phyloP scores from a whole-genome alignment of 2,888 invertebrate species.

The Gastrophysa polygoni region DNA sequence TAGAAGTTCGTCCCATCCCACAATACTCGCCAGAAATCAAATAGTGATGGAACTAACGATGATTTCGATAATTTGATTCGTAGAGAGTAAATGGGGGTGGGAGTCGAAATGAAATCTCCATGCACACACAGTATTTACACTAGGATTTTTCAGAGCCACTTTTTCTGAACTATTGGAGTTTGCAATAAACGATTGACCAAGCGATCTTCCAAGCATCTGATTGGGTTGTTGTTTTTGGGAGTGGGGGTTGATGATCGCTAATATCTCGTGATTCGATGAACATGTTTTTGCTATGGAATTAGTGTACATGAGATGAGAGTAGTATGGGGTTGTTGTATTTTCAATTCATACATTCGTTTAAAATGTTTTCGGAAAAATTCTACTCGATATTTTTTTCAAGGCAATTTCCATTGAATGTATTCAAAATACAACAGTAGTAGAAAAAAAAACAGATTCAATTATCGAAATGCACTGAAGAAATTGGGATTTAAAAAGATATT shows the following conservation, averaged over 20 bases:
- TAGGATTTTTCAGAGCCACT: slow-evolving; percentile 19
- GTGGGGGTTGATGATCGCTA: slow-evolving; percentile 11
- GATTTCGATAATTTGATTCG: neutral
- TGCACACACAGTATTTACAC: slow-evolving; percentile 48
- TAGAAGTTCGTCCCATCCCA: slow-evolving; percentile 39
- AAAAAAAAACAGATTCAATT: slow-evolving; percentile 23
- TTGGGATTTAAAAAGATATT: too few species aligned
- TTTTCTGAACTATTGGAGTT: slow-evolving; percentile 35
- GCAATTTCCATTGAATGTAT: neutral
- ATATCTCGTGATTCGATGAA: slow-evolving; percentile 1
- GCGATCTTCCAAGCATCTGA: slow-evolving; percentile 29
- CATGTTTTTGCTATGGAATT: slow-evolving; percentile 2
- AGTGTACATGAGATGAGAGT: neutral
- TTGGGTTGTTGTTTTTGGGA: slow-evolving; percentile 10
- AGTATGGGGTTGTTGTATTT: neutral
- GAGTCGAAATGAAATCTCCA: slow-evolving; percentile 37
- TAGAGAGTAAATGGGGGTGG: neutral
- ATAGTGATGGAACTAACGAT: neutral
- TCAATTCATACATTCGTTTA: neutral
- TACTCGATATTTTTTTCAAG: neutral
- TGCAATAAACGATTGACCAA: slow-evolving; percentile 39
- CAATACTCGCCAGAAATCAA: slow-evolving; percentile 33
- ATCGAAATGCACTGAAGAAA: too few species aligned
- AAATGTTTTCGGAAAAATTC: neutral
- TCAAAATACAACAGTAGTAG: slow-evolving; percentile 2